phyloP scores from a whole-genome alignment of 2,797 vertebrate genomes.

The Salmo trutta region DNA sequence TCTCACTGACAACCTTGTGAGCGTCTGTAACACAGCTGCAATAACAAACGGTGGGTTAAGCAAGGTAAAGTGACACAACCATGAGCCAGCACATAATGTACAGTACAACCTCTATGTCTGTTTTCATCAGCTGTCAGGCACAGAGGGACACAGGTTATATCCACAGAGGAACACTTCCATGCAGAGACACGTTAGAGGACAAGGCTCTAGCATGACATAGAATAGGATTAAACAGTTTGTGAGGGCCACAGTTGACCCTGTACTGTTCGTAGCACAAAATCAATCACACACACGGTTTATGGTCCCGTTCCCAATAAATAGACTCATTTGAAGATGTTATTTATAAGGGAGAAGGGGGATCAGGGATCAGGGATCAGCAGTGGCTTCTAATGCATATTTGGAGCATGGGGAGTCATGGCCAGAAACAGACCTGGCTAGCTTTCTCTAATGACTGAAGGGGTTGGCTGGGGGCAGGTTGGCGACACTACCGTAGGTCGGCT shows the following conservation, averaged over 20 bases:
- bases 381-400: slow-evolving; percentile 23
- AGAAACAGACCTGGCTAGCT: slow-evolving; percentile 55
- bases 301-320: not conserved
- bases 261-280: not conserved
- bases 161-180: slow-evolving; percentile 44
- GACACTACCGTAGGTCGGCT: slow-evolving; percentile 34
- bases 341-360: not conserved
- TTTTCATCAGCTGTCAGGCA: slow-evolving; percentile 32
- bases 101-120: slow-evolving; percentile 45
- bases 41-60: slow-evolving; percentile 75
- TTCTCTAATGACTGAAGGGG: slow-evolving; percentile 32
- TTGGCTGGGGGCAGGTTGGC: slow-evolving; percentile 59
- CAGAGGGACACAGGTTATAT: slow-evolving; percentile 41
- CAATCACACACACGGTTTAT: not conserved
- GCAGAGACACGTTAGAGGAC: slow-evolving; percentile 42
- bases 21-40: slow-evolving; percentile 79
- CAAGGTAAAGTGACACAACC: slow-evolving; percentile 56
- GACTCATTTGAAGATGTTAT: not conserved
- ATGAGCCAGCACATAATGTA: slow-evolving; percentile 35
- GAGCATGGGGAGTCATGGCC: slow-evolving; percentile 40
- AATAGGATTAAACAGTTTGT: not conserved
- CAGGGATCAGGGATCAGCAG: slow-evolving; percentile 18
- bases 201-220: slow-evolving; percentile 7
- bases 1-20: slow-evolving; percentile 79
- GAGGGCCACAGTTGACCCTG: not conserved